Evolutionary conservation across 1,140 invertebrate genomes (phyloP), one percentile per base, ranked within the genome.

Genomic region (Drosophila funebris): DNA sequence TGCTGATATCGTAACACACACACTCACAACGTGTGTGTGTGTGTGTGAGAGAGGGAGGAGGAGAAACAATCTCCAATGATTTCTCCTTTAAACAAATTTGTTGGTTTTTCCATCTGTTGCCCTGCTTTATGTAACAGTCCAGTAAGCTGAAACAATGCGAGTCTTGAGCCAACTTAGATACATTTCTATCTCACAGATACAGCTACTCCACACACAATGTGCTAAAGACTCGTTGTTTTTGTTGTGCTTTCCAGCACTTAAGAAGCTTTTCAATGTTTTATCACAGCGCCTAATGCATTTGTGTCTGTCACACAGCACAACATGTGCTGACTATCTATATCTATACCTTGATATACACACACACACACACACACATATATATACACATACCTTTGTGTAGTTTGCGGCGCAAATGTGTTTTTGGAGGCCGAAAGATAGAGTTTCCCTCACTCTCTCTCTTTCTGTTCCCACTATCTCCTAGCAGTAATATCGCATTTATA

Each of bases 1-100:
- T 64, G 76, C 4, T 64, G 73, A 85, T 80, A 84, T 84, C 77
- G 76, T 52, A 79, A 62, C 60, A 18, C 13, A 41, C 18, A 57
- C 43, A 48, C 57, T 14, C 22, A 16, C 53, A 22, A 11, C 11
- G 8, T 43, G 41, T n/a, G n/a, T n/a, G n/a, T n/a, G 22, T 3
- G 22, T 3, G 22, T 2, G 2, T 3, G 22, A 24, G 2, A 24
- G 22, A 24, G 44, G 1, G 20, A 36, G 44, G 0, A 8, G 27
- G 44, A 13, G 44, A 8, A 16, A 43, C 50, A 29, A 33, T 43
- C 48, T 18, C 52, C 41, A 44, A 88, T 82, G 78, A 87, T 87
- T 87, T 87, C 82, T 87, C 82, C 82, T 88, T 87, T 67, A 77
- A 82, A 78, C 78, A 88, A 78, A 87, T 85, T 78, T 73, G 36